Conservation (phyloP, 2,797 vertebrate species). For the Remorina albescens region DNA sequence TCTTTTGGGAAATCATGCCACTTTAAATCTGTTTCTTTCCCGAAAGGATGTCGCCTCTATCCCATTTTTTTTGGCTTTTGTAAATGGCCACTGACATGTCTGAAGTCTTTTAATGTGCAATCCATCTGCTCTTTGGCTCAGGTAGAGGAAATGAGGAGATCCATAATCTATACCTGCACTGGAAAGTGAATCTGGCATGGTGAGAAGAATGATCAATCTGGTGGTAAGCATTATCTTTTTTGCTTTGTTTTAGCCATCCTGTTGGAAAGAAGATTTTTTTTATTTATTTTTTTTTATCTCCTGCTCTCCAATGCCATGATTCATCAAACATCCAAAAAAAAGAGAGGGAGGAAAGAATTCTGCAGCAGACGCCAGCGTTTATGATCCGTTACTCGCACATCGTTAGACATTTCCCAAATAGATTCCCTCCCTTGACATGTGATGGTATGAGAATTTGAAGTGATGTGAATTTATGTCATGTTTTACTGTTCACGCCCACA, state of each 20-base stretch:
- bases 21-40: slow-evolving; percentile 71
- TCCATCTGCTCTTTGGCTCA: slow-evolving; percentile 78
- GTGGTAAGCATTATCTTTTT: slow-evolving; percentile 66
- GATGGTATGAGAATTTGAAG: slow-evolving; percentile 67
- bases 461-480: slow-evolving; percentile 45
- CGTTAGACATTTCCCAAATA: slow-evolving; percentile 68
- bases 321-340: slow-evolving; percentile 47
- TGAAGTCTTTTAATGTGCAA: slow-evolving; percentile 75
- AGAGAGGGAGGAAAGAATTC: slow-evolving; percentile 21
- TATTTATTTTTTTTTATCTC: slow-evolving; percentile 25
- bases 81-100: slow-evolving; percentile 63
- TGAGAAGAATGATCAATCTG: slow-evolving; percentile 62
- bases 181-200: slow-evolving; percentile 53
- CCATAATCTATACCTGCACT: slow-evolving; percentile 74
- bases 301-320: slow-evolving; percentile 45
- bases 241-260: slow-evolving; percentile 55
- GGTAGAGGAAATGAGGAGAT: slow-evolving; percentile 75
- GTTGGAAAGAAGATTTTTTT: slow-evolving; percentile 40
- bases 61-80: slow-evolving; percentile 58
- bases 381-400: slow-evolving; percentile 72
- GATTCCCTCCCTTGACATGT: slow-evolving; percentile 59
- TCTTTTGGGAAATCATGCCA: slow-evolving; percentile 70
- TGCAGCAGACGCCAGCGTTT: slow-evolving; percentile 61
- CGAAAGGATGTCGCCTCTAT: slow-evolving; percentile 65
- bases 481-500: slow-evolving; percentile 55